These are phyloP conservation scores for Ondatra zibethicus DNA, from an alignment of 2,113 vertebrate species.

Conservation along the genomic window DNA sequence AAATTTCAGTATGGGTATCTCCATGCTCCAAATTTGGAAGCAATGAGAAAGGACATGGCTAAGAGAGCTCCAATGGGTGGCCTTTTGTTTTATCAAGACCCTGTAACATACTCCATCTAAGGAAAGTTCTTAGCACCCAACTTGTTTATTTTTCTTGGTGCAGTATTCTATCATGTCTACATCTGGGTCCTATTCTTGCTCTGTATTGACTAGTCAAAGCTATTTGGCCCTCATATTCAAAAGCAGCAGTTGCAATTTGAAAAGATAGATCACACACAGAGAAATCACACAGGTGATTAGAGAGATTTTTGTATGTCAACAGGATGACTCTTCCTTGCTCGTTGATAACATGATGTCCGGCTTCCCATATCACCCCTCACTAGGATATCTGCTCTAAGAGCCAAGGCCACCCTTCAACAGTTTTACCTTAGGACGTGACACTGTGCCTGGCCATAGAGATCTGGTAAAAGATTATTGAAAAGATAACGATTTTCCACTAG, in stretches of 20 bases:
- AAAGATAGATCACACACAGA: not conserved
- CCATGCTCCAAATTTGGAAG: not conserved
- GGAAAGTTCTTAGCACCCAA: not conserved
- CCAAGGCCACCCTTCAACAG: not conserved
- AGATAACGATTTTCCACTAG: slow-evolving; percentile 44
- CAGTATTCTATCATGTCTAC: not conserved
- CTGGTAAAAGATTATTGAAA: slow-evolving; percentile 57
- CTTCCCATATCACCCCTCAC: not conserved
- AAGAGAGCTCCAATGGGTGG: not conserved
- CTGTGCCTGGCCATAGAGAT: not conserved
- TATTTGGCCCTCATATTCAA: not conserved
- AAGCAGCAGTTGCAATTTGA: slow-evolving; percentile 1
- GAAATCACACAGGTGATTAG: not conserved
- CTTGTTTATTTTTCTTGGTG: slow-evolving; percentile 8
- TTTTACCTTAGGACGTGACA: not conserved
- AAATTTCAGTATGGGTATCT: not conserved
- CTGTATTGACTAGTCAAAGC: slow-evolving; percentile 31
- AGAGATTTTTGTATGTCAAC: not conserved
- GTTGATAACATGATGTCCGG: not conserved
- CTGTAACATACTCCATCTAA: slow-evolving; percentile 10
- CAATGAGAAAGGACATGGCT: not conserved
- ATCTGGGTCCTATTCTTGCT: slow-evolving; percentile 6
- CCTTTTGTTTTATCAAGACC: not conserved
- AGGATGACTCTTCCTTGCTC: not conserved
- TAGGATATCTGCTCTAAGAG: not conserved